phyloP scores from a whole-genome alignment of 2,113 vertebrate species.

The Triplophysa tibetana region DNA sequence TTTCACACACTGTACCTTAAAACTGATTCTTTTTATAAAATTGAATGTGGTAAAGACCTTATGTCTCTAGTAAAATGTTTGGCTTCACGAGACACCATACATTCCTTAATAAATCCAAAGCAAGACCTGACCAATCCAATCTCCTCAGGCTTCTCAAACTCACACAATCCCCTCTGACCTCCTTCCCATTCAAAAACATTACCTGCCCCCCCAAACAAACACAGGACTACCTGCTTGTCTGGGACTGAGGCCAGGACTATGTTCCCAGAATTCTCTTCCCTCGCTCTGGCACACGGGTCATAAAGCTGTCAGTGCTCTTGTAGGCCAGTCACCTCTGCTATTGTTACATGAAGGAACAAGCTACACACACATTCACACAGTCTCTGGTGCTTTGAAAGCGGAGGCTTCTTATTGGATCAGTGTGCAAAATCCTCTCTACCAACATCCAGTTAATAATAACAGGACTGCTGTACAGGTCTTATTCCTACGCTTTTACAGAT shows the following conservation, averaged over 20 bases:
- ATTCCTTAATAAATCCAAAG: not conserved
- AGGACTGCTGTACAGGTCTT: not conserved
- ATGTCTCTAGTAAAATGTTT: too few relatives aligned
- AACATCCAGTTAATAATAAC: conserved; percentile 48
- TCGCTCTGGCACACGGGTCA: conserved; percentile 75
- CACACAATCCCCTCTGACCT: not conserved
- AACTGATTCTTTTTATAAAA: too few relatives aligned
- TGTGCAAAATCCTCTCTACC: conserved; percentile 50
- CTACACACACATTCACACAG: conserved; percentile 31
- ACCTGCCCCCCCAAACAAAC: conserved; percentile 57
- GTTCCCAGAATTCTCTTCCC: conserved; percentile 79
- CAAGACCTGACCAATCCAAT: not conserved
- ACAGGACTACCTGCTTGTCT: conserved; percentile 85
- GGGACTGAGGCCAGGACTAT: conserved; percentile 81
- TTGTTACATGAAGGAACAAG: conserved; percentile 72
- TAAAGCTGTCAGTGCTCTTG: conserved; percentile 87
- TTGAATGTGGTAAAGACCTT: too few relatives aligned
- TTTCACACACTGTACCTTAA: too few relatives aligned
- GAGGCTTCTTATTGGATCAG: conserved; percentile 63
- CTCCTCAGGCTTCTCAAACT: conserved; percentile 1
- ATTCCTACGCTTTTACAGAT: not conserved
- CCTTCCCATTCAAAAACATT: not conserved
- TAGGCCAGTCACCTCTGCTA: conserved; percentile 83
- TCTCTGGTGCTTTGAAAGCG: conserved; percentile 53
- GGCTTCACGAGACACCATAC: not conserved